phyloP scores from a whole-genome alignment of 2,888 invertebrate species.

The Griposia aprilina region DNA sequence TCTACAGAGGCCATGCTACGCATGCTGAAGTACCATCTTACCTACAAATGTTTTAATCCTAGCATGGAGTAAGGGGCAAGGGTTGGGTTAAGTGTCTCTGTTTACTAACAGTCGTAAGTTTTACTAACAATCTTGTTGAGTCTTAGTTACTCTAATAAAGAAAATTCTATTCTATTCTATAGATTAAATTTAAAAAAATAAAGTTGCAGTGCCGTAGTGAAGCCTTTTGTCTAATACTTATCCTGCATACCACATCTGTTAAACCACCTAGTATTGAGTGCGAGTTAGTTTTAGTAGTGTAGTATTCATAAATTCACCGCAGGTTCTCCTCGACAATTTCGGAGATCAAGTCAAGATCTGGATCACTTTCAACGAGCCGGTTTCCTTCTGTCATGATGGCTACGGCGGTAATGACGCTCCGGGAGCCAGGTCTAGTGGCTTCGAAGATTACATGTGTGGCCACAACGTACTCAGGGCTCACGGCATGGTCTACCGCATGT shows the following conservation, averaged over 20 bases:
- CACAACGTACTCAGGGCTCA: constrained; percentile 92
- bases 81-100: too few relatives aligned
- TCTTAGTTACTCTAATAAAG: too few relatives aligned
- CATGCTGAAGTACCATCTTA: too few relatives aligned
- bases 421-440: constrained; percentile 85
- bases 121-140: too few relatives aligned
- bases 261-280: background rate
- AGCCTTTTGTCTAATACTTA: background rate
- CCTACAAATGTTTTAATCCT: background rate
- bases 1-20: too few relatives aligned
- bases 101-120: too few relatives aligned
- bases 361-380: constrained; percentile 93
- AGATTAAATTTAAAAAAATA: too few relatives aligned
- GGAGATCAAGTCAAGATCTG: constrained; percentile 89
- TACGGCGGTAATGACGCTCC: constrained; percentile 90
- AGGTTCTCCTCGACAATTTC: constrained; percentile 87
- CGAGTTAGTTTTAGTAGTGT: too few relatives aligned
- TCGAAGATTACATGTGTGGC: constrained; percentile 91
- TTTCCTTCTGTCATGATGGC: constrained; percentile 84
- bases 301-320: constrained; percentile 3
- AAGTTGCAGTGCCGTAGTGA: background rate
- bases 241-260: background rate
- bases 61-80: too few relatives aligned
- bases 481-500: constrained; percentile 91
- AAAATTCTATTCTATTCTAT: too few relatives aligned